Base-by-base conservation (phyloP, 1,140 invertebrate genomes). In the Onthophagus taurus region DNA sequence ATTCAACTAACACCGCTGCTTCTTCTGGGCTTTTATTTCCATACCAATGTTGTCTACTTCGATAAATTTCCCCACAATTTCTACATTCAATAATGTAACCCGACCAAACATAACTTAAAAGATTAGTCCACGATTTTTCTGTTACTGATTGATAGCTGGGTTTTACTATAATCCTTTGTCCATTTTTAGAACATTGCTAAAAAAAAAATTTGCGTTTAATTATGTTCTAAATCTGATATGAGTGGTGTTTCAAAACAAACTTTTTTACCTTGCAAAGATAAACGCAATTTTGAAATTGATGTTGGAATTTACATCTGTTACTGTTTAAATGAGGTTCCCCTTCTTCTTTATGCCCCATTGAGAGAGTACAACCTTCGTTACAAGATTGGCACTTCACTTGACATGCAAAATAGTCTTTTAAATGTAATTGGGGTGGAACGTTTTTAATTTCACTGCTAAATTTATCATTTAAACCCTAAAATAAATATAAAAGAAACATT, bases 21-120 rank as follows among this genome's bases (percentile, higher is more conserved):
- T 80, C 76, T 58, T 87, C 83, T 1, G 85, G 80, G 52, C 78
- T 73, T 52, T 80, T 77, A 60, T 91, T 90, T 1, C 86, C 85
- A 63, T 82, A 89, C 88, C 87, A 92, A 59, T 83, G 83, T 55
- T 89, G 79, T 7, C 85, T 70, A 59, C 83, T 85, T 31, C 81
- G 69, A 60, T 85, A 89, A 46, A 89, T 88, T 50, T 89, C 78
- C 2, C 87, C 86, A 68, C 85, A 89, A 49, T 78, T 73, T 24
- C 74, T 72, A 67, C 88, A 92, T 52, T 89, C 83, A 23, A 90
- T 76, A 2, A 85, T 76, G 60, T 83, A 84, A 57, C 85, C 85
- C 29, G 82, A 78, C 84, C 83, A 89, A 2, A 83, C 80, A 61
- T 83, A 88, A 55, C 78, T 84, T 2, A 81, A 78, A 13, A 85